These are phyloP conservation scores for Spea multiplicata DNA, from an alignment of 2,113 vertebrate genomes.

Conservation along the genomic window DNA sequence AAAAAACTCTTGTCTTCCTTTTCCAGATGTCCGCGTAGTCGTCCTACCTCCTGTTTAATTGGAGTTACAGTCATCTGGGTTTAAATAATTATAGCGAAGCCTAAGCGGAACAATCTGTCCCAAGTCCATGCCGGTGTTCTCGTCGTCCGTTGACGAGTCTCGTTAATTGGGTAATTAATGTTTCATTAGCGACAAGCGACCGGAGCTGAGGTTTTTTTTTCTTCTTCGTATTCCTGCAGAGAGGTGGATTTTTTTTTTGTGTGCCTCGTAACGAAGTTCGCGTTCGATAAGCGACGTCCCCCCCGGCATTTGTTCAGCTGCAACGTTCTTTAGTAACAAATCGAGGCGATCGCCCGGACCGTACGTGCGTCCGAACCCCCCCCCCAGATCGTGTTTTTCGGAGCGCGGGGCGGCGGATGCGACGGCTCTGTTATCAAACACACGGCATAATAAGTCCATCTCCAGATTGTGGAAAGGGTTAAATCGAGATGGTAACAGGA, in stretches of 20 bases:
- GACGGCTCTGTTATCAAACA: no score
- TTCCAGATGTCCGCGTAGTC: not conserved
- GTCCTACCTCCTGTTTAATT: not conserved
- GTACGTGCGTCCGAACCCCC: not conserved
- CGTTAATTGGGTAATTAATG: conserved; percentile 3
- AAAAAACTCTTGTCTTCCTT: no score
- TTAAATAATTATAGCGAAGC: not conserved
- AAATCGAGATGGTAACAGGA: no score
- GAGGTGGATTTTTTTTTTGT: no score
- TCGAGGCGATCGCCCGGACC: not conserved
- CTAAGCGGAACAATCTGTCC: not conserved
- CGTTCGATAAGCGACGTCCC: not conserved
- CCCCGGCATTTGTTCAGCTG: not conserved
- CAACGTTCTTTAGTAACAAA: not conserved
- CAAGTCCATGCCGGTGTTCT: not conserved
- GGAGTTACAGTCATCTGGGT: not conserved
- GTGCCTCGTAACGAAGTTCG: not conserved
- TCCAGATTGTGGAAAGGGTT: no score
- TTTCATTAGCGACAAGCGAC: not conserved
- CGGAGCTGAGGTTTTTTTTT: not conserved
- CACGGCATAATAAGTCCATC: no score
- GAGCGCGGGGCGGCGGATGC: no score
- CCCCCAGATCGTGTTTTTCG: no score
- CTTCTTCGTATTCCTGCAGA: not conserved
- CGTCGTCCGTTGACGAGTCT: not conserved